Evolutionary conservation across 2,113 vertebrate genomes (phyloP), one percentile per base, ranked within the genome.

Genomic region (Colaptes auratus): DNA sequence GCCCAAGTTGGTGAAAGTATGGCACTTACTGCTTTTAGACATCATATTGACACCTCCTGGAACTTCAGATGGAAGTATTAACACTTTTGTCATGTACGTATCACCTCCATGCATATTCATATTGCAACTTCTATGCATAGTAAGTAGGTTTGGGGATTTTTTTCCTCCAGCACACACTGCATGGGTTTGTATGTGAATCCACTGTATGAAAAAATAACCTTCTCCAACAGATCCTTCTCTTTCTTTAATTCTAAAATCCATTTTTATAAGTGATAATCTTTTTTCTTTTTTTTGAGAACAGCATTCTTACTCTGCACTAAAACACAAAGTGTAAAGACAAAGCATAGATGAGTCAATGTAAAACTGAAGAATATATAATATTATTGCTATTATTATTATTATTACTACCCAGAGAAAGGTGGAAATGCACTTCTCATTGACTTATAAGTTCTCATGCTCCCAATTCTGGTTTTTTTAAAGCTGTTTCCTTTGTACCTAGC

Each of bases 1-100:
- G 17, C 20, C 19, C 28, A 67, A 91, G 86, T 1, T 71, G 52
- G 58, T 81, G 83, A 91, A 94, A 96, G 83, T 78, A 90, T 77
- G 36, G 25, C 65, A 74, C 82, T 64, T 64, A 60, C 61, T 77
- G 65, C 90, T 93, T 96, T 95, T 93, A 88, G 69, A 64, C 74
- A 77, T 42, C 72, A 71, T 71, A 73, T 67, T 95, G 76, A 36
- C 90, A 93, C 76, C 58, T 93, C 73, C 88, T 90, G 33, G 72
- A 92, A 88, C 90, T 96, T 96, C 95, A 96, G 95, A 95, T 96
- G 90, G 82, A 81, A 86, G 73, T 88, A 93, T 90, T 93, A 96
- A 86, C 95, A 96, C 93, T 95, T 93, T 77, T 81, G 61, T 90
- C 90, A 81, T 83, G 76, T 88, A 73, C 65, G n/a, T 94, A 92